Evolutionary conservation across 2,888 invertebrate genomes (phyloP).

Genomic region (Aquatica leii): DNA sequence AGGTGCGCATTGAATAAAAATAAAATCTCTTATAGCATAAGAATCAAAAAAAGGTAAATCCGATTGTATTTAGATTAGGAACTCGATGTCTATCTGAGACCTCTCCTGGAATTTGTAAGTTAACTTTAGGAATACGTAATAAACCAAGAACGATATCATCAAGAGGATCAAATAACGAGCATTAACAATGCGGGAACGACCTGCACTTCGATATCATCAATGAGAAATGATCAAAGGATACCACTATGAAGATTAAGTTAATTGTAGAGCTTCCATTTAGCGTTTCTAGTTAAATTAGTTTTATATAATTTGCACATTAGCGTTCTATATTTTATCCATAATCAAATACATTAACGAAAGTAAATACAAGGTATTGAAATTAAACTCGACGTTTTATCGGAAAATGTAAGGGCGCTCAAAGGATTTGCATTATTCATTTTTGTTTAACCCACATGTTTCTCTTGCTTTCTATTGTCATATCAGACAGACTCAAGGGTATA

Average conservation of each 20-base stretch:
- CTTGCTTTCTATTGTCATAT: constrained; percentile 22
- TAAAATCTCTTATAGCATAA: not conserved
- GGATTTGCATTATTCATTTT: constrained; percentile 14
- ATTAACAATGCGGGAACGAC: constrained; percentile 33
- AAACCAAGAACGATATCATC: constrained; percentile 23
- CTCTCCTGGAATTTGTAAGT: constrained; percentile 1
- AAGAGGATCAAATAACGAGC: constrained; percentile 32
- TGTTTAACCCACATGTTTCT: constrained; percentile 9
- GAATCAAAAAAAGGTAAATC: not conserved
- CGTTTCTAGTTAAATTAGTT: constrained; percentile 20
- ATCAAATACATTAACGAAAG: not conserved
- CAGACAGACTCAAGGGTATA: constrained; percentile 26
- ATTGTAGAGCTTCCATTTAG: constrained; percentile 32
- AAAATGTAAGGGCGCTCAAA: not conserved
- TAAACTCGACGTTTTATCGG: not conserved
- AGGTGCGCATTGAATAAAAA: too few species aligned
- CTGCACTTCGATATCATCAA: constrained; percentile 36
- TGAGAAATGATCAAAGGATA: constrained; percentile 39
- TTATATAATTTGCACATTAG: constrained; percentile 17
- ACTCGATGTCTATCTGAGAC: not conserved
- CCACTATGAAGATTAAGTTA: constrained; percentile 37
- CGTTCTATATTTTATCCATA: not conserved
- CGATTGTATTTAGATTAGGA: not conserved
- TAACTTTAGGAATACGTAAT: constrained; percentile 17
- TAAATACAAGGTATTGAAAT: not conserved